These are phyloP conservation scores for Ectropis grisescens DNA, from an alignment of 1,140 invertebrate species.

Conservation along the genomic window DNA sequence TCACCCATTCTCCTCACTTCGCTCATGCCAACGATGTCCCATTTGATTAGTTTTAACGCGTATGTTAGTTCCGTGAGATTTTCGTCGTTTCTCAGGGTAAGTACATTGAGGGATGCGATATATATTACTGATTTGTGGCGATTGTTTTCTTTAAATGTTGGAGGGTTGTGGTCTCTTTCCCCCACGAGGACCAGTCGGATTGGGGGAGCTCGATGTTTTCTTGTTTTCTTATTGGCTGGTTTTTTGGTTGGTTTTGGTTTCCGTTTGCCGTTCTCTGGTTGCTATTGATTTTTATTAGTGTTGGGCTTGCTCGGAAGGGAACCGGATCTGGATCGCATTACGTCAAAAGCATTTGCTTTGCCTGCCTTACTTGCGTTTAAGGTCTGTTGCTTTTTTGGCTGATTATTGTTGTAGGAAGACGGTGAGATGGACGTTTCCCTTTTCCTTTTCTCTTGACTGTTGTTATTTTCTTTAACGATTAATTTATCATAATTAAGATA, in stretches of 20 bases:
- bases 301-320: constrained; percentile 11
- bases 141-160: constrained; percentile 5
- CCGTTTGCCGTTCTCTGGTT: too few relatives aligned
- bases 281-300: neutral
- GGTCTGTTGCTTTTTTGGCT: too few relatives aligned
- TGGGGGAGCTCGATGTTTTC: constrained; percentile 9
- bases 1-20: too few relatives aligned
- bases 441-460: constrained; percentile 12
- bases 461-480: constrained; percentile 14
- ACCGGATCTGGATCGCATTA: constrained; percentile 14
- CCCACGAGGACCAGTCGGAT: too few relatives aligned
- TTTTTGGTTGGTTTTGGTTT: too few relatives aligned
- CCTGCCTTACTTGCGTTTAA: constrained; percentile 5
- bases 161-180: constrained; percentile 16
- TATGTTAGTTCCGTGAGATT: too few relatives aligned
- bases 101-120: constrained; percentile 11
- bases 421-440: constrained; percentile 15
- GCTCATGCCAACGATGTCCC: constrained; percentile 14
- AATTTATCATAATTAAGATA: constrained; percentile 19
- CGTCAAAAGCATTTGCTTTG: constrained; percentile 15
- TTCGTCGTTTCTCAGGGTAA: constrained; percentile 7
- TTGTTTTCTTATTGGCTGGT: constrained; percentile 4
- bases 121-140: constrained; percentile 5
- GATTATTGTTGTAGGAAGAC: constrained; percentile 3
- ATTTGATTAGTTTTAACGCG: constrained; percentile 11